Conservation (phyloP, 2,888 invertebrate genomes). For the Imbricaverruca yamaguchii region DNA sequence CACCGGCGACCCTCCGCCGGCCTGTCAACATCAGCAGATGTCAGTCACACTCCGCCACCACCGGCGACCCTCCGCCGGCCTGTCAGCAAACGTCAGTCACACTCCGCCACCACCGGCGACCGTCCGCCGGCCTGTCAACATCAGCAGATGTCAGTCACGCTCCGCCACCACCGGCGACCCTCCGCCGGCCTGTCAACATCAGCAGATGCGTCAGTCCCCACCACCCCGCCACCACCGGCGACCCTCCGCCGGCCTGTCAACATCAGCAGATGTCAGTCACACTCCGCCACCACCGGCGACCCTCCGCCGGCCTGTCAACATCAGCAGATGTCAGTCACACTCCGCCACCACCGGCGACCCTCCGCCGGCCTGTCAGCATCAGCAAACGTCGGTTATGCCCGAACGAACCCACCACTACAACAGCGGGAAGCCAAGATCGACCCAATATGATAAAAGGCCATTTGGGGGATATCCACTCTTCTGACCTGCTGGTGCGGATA, state of each 20-base stretch:
- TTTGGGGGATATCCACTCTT: too few species aligned
- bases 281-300: background rate
- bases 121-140: background rate
- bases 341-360: background rate
- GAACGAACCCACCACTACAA: too few species aligned
- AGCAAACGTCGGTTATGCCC: background rate
- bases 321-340: background rate
- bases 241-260: background rate
- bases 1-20: conserved; percentile 39
- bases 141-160: background rate
- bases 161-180: background rate
- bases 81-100: too few species aligned
- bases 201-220: background rate
- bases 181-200: conserved; percentile 39
- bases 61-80: background rate
- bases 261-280: background rate
- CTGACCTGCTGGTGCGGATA: too few species aligned
- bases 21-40: background rate
- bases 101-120: conserved; percentile 52
- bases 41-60: background rate
- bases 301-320: background rate
- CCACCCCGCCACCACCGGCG: conserved; percentile 52
- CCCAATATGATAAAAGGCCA: too few species aligned
- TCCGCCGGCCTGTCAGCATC: background rate
- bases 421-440: too few species aligned